Conservation (phyloP, 1,140 invertebrate genomes). For the Eupeodes corollae region DNA sequence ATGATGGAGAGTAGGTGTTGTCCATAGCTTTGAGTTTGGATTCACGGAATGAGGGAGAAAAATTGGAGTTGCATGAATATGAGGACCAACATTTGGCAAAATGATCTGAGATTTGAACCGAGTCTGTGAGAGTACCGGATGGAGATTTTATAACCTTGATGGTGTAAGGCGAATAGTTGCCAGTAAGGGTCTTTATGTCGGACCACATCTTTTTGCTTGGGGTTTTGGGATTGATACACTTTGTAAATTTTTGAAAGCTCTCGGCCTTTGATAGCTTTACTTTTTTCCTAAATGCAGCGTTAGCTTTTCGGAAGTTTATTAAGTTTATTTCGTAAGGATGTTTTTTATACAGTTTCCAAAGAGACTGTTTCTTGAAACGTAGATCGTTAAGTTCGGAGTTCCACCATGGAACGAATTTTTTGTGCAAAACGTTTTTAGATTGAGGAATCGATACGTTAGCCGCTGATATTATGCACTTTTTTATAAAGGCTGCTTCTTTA, state of each 20-base stretch:
- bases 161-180: not conserved
- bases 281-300: conserved; percentile 7
- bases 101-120: conserved; percentile 1
- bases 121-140: not conserved
- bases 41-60: not conserved
- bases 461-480: not conserved
- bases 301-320: conserved; percentile 7
- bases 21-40: not conserved
- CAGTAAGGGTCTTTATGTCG: conserved; percentile 7
- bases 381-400: not conserved
- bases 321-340: not conserved
- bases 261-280: not conserved
- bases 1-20: not conserved
- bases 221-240: conserved; percentile 5
- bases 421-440: not conserved
- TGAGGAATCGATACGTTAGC: not conserved
- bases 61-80: conserved; percentile 4
- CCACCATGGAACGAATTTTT: not conserved
- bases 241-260: conserved; percentile 7
- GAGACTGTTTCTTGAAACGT: not conserved
- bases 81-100: conserved; percentile 1
- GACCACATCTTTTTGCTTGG: conserved; percentile 7
- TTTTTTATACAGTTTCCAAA: not conserved
- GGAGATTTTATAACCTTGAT: conserved; percentile 3
- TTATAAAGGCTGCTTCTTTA: no score